These are phyloP conservation scores for Xestia xanthographa DNA, from an alignment of 2,888 invertebrate genomes.

Conservation along the genomic window DNA sequence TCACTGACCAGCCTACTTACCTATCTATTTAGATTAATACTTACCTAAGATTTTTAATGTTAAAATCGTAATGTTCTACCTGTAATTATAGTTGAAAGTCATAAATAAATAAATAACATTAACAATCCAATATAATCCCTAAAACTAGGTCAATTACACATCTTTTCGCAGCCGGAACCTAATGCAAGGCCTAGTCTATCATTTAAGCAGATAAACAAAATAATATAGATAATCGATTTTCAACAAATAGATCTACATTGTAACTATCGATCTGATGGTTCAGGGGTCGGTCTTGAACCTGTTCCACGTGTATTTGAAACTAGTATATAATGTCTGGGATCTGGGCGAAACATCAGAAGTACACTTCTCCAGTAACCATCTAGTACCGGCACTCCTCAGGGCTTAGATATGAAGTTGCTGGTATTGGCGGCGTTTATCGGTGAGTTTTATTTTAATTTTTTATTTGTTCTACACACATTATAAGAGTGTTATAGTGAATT, in stretches of 20 bases:
- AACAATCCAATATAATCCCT: not conserved
- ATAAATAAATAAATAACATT: too few relatives aligned
- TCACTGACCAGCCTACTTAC: not conserved
- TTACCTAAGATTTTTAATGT: not conserved
- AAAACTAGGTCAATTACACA: not conserved
- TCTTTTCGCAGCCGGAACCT: not conserved
- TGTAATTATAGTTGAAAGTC: too few relatives aligned
- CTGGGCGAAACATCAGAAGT: slow-evolving; percentile 74
- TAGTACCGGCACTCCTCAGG: slow-evolving; percentile 64
- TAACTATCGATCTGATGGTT: slow-evolving; percentile 62
- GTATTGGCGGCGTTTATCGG: slow-evolving; percentile 85
- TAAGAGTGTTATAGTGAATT: not conserved
- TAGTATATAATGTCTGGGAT: slow-evolving; percentile 78
- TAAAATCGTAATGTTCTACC: too few relatives aligned
- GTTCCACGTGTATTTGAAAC: slow-evolving; percentile 74
- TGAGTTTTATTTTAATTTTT: slow-evolving; percentile 70
- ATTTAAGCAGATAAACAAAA: slow-evolving; percentile 37
- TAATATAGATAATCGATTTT: slow-evolving; percentile 37
- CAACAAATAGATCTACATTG: slow-evolving; percentile 63
- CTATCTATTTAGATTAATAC: too few relatives aligned
- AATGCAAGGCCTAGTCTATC: slow-evolving; percentile 26
- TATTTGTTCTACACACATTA: not conserved
- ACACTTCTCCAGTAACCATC: slow-evolving; percentile 75
- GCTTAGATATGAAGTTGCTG: slow-evolving; percentile 81
- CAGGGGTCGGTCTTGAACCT: slow-evolving; percentile 55